Evolutionary conservation across 2,797 vertebrate species (phyloP).

Genomic region (Acestrorhynchus altus): DNA sequence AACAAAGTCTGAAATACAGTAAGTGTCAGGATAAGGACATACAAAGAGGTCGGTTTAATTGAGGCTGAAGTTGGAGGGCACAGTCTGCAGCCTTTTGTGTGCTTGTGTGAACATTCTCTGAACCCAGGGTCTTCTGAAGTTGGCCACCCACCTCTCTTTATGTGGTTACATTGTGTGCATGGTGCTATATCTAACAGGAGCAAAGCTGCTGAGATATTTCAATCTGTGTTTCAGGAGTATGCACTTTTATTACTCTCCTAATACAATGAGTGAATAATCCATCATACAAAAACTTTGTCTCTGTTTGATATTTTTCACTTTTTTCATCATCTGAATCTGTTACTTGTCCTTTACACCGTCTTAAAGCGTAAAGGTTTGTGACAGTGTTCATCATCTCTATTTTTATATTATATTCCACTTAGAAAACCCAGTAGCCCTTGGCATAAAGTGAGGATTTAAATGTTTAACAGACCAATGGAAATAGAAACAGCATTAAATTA

Average conservation of each 20-base stretch:
- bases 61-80: slow-evolving; percentile 74
- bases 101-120: slow-evolving; percentile 60
- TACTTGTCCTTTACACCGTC: too few relatives aligned
- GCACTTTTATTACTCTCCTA: background rate
- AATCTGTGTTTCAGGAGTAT: slow-evolving; percentile 4
- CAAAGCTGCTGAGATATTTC: slow-evolving; percentile 12
- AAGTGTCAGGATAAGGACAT: background rate
- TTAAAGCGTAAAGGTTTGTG: too few relatives aligned
- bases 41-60: slow-evolving; percentile 50
- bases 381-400: too few relatives aligned
- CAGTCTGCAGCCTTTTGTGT: slow-evolving; percentile 64
- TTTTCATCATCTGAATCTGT: too few relatives aligned
- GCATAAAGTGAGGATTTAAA: too few relatives aligned
- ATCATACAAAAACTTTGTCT: too few relatives aligned
- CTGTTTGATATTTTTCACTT: too few relatives aligned
- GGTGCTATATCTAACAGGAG: slow-evolving; percentile 1
- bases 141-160: slow-evolving; percentile 3
- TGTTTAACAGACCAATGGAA: too few relatives aligned
- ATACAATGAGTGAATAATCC: background rate
- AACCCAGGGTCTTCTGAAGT: slow-evolving; percentile 53
- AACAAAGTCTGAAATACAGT: too few relatives aligned
- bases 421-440: too few relatives aligned
- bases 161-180: slow-evolving; percentile 26
- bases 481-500: too few relatives aligned
- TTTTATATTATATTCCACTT: too few relatives aligned